A percentile compares a stretch with the other conserved stretches of the same genome.
These are phyloP conservation scores for Progne subis DNA, from an alignment of 2,113 vertebrate species.

Conservation along the genomic window DNA sequence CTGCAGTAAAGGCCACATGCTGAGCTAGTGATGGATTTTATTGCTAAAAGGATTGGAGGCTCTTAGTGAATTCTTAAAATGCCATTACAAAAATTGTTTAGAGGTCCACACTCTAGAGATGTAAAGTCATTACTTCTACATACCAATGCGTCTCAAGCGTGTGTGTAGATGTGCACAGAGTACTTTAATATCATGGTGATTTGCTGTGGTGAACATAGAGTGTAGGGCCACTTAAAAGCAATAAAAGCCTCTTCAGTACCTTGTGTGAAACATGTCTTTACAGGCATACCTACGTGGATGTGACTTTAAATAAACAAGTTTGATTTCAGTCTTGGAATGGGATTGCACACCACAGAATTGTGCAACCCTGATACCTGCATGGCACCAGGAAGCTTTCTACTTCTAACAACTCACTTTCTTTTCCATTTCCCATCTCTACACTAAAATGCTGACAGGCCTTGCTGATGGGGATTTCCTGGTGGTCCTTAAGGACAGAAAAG, in stretches of 20 bases:
- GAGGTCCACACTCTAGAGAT: not conserved
- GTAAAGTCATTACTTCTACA: not conserved
- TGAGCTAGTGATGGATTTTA: slow-evolving; percentile 48
- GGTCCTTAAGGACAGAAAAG: not conserved
- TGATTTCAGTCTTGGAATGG: not conserved
- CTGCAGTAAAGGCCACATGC: slow-evolving; percentile 18
- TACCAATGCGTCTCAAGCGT: not conserved
- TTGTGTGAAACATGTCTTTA: not conserved
- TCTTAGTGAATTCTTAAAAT: slow-evolving; percentile 44
- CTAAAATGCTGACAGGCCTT: not conserved
- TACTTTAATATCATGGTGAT: not conserved
- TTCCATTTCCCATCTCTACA: not conserved
- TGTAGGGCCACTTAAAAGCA: not conserved
- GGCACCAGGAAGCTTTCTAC: not conserved
- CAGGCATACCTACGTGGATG: not conserved
- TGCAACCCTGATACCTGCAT: not conserved
- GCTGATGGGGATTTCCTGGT: not conserved
- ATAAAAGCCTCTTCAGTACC: not conserved
- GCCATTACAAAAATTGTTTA: not conserved
- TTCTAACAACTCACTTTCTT: not conserved
- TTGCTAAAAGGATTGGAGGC: not conserved
- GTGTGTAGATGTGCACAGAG: not conserved
- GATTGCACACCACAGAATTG: not conserved
- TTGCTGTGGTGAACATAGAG: not conserved
- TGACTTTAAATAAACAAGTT: not conserved